A percentile compares a stretch with the other conserved stretches of the same genome.
These are phyloP conservation scores for Macquaria ambigua DNA, from an alignment of 2,113 vertebrate species.

Conservation along the genomic window DNA sequence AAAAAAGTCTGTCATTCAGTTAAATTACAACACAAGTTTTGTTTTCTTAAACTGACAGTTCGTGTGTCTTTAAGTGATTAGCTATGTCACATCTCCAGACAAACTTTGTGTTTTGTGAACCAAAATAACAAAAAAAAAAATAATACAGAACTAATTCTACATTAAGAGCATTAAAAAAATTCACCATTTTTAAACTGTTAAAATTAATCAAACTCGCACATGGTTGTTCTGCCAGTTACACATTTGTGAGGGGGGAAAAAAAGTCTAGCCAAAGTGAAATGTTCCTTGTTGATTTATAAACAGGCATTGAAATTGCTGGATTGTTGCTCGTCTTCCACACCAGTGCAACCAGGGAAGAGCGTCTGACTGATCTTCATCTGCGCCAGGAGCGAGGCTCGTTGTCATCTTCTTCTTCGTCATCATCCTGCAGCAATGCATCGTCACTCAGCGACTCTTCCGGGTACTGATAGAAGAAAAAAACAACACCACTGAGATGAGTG, in stretches of 20 bases:
- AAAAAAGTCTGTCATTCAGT: slow-evolving; percentile 86
- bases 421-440: slow-evolving; percentile 95
- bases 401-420: slow-evolving; percentile 98
- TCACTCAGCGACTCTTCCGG: slow-evolving; percentile 95
- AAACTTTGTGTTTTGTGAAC: slow-evolving; percentile 85
- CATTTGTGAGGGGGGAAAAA: slow-evolving; percentile 35
- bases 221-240: slow-evolving; percentile 80
- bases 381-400: slow-evolving; percentile 97
- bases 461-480: slow-evolving; percentile 84
- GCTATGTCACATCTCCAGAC: slow-evolving; percentile 79
- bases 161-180: slow-evolving; percentile 79
- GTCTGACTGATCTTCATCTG: slow-evolving; percentile 88
- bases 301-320: slow-evolving; percentile 67
- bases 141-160: slow-evolving; percentile 66
- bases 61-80: slow-evolving; percentile 87
- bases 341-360: slow-evolving; percentile 3
- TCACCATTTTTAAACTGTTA: slow-evolving; percentile 65
- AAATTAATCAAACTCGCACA: slow-evolving; percentile 90
- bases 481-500: background rate
- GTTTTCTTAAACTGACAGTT: slow-evolving; percentile 84
- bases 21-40: slow-evolving; percentile 72
- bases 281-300: slow-evolving; percentile 54
- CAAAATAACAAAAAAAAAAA: slow-evolving; percentile 65
- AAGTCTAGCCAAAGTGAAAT: slow-evolving; percentile 68
- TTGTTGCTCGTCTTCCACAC: slow-evolving; percentile 43